A percentile compares a stretch with the other conserved stretches of the same genome.
phyloP scores from a whole-genome alignment of 2,888 invertebrate species.

The Machimus rusticus region DNA sequence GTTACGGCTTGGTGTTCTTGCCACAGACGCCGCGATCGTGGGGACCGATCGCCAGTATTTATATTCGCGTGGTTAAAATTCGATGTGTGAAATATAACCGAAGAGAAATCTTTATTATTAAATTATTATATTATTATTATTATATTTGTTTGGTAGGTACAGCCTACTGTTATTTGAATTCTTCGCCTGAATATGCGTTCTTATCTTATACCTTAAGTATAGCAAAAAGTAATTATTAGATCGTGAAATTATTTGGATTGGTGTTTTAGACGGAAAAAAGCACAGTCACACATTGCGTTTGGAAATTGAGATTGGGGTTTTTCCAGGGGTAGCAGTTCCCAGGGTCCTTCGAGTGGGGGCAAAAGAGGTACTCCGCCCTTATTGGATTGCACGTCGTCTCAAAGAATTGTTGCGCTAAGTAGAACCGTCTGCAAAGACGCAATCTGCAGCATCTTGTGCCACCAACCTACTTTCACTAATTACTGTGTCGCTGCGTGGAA shows the following conservation, averaged over 20 bases:
- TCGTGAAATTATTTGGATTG: not conserved
- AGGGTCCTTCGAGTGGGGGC: not conserved
- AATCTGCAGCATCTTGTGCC: slow-evolving; percentile 4
- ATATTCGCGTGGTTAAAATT: no score
- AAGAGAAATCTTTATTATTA: no score
- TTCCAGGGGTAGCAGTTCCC: not conserved
- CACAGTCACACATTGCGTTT: not conserved
- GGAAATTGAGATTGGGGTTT: not conserved
- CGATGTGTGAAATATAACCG: no score
- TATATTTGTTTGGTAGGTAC: no score
- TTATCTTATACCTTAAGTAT: no score
- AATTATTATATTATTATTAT: no score
- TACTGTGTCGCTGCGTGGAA: slow-evolving; percentile 10
- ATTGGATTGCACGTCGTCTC: not conserved
- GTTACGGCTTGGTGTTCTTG: no score
- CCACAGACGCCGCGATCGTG: no score
- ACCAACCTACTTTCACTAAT: slow-evolving; percentile 27
- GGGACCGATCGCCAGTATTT: no score
- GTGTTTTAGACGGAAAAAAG: not conserved
- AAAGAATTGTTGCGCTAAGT: not conserved
- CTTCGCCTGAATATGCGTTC: no score
- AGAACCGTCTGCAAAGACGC: not conserved
- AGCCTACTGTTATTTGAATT: no score
- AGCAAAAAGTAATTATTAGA: no score
- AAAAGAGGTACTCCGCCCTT: not conserved